A percentile compares a stretch with the other conserved stretches of the same genome.
Evolutionary conservation across 1,140 invertebrate species (phyloP).

Genomic region (Apis laboriosa): DNA sequence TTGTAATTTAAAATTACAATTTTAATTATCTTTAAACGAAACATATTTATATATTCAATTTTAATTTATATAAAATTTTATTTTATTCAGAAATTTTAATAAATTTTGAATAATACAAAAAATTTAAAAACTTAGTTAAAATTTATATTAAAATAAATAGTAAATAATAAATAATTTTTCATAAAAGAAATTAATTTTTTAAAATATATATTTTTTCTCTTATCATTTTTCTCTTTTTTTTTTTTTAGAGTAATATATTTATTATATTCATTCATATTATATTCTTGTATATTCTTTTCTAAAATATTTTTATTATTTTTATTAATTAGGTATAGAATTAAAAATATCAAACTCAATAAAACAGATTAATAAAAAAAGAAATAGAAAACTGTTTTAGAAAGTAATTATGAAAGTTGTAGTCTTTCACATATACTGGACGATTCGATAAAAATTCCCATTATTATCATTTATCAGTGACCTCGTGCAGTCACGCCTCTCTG

Average conservation of each 20-base stretch:
- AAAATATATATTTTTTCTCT: background rate
- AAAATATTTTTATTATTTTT: background rate
- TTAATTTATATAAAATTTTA: background rate
- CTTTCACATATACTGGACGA: slow-evolving; percentile 32
- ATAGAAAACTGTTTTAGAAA: slow-evolving; percentile 63
- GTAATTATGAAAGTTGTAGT: slow-evolving; percentile 46
- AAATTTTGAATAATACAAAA: background rate
- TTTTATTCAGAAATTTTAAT: background rate
- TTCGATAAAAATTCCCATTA: slow-evolving; percentile 45
- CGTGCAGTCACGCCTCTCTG: slow-evolving; percentile 64
- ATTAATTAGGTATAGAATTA: too few relatives aligned
- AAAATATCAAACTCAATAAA: background rate
- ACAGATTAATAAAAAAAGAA: slow-evolving; percentile 10
- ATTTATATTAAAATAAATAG: too few relatives aligned
- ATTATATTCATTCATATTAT: background rate
- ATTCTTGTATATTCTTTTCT: background rate
- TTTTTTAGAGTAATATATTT: background rate
- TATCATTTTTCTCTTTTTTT: background rate
- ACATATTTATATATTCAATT: background rate
- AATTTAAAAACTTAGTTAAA: too few relatives aligned
- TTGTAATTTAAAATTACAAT: background rate
- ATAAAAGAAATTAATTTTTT: background rate
- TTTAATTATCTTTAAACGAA: background rate
- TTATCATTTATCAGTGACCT: slow-evolving; percentile 71
- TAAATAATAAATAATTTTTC: background rate